Percentiles rank a stretch among this genome's conserved stretches.
Conservation (phyloP, 2,888 invertebrate genomes). For the Erpobdella octoculata region DNA sequence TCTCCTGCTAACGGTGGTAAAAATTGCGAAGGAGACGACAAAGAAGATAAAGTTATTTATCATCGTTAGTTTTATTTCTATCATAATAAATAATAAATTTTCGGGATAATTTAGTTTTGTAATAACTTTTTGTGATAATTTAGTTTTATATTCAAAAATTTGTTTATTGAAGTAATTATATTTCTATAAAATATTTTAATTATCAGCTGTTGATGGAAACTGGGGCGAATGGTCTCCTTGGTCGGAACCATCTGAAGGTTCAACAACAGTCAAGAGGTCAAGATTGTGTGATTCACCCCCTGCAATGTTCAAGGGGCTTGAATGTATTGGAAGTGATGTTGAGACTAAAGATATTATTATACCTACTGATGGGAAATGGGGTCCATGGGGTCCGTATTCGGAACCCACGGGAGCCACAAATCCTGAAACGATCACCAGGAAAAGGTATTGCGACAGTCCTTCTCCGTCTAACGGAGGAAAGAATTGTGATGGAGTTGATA, state of each 20-base stretch:
- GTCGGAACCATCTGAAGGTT: neutral
- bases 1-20: slow-evolving; percentile 9
- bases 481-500: slow-evolving; percentile 19
- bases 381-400: slow-evolving; percentile 9
- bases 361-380: slow-evolving; percentile 20
- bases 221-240: slow-evolving; percentile 13
- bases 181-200: neutral
- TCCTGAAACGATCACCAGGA: neutral
- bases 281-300: neutral
- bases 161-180: neutral
- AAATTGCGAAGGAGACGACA: slow-evolving; percentile 12
- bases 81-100: neutral
- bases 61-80: slow-evolving; percentile 2
- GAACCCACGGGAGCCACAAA: neutral
- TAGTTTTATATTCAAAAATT: neutral
- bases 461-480: slow-evolving; percentile 12
- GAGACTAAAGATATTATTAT: slow-evolving; percentile 4
- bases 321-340: slow-evolving; percentile 15
- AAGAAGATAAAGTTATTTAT: slow-evolving; percentile 4
- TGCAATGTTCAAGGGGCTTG: slow-evolving; percentile 1
- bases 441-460: slow-evolving; percentile 19
- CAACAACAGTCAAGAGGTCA: neutral
- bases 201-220: neutral
- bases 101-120: neutral
- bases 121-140: neutral